Percentiles rank a stretch among this genome's conserved stretches.
Evolutionary conservation across 2,888 invertebrate species (phyloP).

Genomic region (Cactoblastis cactorum): DNA sequence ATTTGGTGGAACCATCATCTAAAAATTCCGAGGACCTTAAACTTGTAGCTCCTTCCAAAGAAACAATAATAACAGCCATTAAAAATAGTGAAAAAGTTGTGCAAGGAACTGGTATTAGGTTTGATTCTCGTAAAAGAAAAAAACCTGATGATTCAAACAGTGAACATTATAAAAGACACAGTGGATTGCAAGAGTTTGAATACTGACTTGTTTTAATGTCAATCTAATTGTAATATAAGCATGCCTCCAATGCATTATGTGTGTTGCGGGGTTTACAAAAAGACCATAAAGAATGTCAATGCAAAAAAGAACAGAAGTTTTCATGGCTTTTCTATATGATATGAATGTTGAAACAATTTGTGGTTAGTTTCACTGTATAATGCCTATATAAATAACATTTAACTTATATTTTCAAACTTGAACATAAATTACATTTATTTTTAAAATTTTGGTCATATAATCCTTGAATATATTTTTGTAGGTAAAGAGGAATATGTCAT

Average conservation of each 20-base stretch:
- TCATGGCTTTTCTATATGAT: too few species aligned
- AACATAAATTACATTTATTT: too few species aligned
- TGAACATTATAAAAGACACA: constrained; percentile 57
- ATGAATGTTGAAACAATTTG: too few species aligned
- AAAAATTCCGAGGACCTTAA: constrained; percentile 55
- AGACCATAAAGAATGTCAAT: too few species aligned
- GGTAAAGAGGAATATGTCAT: too few species aligned
- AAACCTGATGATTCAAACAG: constrained; percentile 35
- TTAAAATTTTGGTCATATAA: too few species aligned
- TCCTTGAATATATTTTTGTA: too few species aligned
- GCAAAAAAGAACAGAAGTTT: too few species aligned
- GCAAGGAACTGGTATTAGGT: constrained; percentile 63
- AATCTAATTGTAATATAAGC: constrained; percentile 24
- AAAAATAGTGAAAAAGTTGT: constrained; percentile 70
- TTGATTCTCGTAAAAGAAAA: constrained; percentile 66
- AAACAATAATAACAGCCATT: constrained; percentile 69
- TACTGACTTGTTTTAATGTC: constrained; percentile 35
- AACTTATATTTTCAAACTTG: too few species aligned
- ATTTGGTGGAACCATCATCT: constrained; percentile 72
- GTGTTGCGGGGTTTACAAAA: too few species aligned
- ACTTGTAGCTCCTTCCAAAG: constrained; percentile 65
- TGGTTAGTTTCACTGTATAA: too few species aligned
- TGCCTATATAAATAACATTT: too few species aligned
- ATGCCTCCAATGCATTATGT: neutral
- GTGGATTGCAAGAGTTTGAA: constrained; percentile 33